phyloP scores from a whole-genome alignment of 2,113 vertebrate species.

The Anas platyrhynchos region DNA sequence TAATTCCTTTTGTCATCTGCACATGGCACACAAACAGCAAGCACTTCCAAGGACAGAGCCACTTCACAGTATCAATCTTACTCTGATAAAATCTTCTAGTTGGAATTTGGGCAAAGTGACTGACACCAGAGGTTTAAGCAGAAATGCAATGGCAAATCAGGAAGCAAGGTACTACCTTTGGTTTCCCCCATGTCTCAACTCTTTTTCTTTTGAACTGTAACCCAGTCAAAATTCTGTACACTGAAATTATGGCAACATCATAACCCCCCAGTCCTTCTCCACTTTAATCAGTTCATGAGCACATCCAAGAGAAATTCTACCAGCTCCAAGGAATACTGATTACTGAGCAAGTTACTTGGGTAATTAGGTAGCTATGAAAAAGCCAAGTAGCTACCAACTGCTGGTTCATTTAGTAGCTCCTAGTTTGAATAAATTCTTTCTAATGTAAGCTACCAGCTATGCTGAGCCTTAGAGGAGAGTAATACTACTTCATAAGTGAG shows the following conservation, averaged over 20 bases:
- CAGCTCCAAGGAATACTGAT: not conserved
- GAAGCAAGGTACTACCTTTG: not conserved
- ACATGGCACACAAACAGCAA: not conserved
- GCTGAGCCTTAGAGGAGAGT: fast-evolving
- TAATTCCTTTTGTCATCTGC: not conserved
- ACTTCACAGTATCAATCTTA: not conserved
- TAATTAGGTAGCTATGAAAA: not conserved
- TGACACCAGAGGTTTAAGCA: not conserved
- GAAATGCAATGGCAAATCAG: not conserved
- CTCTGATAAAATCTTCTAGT: not conserved
- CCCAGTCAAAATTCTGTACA: not conserved
- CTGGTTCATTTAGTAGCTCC: not conserved
- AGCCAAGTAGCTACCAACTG: not conserved
- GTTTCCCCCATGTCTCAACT: not conserved
- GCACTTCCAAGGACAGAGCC: not conserved
- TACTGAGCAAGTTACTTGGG: not conserved
- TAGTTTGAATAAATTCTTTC: not conserved
- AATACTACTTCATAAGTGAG: not conserved
- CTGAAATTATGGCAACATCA: not conserved
- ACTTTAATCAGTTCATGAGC: not conserved
- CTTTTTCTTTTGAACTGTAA: not conserved
- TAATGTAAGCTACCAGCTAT: fast-evolving
- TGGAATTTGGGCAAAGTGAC: too few relatives aligned
- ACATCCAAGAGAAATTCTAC: not conserved
- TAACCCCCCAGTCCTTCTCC: not conserved